phyloP scores from a whole-genome alignment of 2,113 vertebrate genomes.

The Hipposideros armiger region DNA sequence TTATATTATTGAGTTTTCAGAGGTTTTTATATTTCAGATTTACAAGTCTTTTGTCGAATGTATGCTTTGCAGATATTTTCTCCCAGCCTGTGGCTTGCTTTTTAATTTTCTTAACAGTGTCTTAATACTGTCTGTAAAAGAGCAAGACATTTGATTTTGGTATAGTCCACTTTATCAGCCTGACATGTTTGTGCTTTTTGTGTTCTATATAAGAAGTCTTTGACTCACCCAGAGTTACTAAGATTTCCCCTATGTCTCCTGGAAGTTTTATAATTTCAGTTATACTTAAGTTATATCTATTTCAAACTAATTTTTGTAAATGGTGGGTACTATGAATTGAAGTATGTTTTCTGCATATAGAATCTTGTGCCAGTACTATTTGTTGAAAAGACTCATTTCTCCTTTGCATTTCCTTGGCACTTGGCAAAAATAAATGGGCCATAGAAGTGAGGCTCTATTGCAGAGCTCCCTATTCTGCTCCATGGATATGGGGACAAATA shows the following conservation, averaged over 20 bases:
- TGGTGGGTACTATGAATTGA: background rate
- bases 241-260: background rate
- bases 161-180: background rate
- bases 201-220: background rate
- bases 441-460: background rate
- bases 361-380: background rate
- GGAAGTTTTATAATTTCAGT: conserved; percentile 30
- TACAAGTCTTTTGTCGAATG: background rate
- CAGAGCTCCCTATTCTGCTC: background rate
- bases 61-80: background rate
- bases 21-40: background rate
- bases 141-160: background rate
- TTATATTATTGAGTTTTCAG: conserved; percentile 2
- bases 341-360: background rate
- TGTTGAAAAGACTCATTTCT: background rate
- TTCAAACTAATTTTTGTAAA: conserved; percentile 30
- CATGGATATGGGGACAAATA: background rate
- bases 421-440: background rate
- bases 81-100: background rate
- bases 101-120: conserved; percentile 15
- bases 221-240: background rate
- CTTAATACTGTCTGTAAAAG: background rate
- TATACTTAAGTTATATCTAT: background rate
- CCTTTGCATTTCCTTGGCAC: background rate
- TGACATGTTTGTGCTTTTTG: conserved; percentile 30